Evolutionary conservation across 2,113 vertebrate species (phyloP).

Genomic region (Cercocebus atys): DNA sequence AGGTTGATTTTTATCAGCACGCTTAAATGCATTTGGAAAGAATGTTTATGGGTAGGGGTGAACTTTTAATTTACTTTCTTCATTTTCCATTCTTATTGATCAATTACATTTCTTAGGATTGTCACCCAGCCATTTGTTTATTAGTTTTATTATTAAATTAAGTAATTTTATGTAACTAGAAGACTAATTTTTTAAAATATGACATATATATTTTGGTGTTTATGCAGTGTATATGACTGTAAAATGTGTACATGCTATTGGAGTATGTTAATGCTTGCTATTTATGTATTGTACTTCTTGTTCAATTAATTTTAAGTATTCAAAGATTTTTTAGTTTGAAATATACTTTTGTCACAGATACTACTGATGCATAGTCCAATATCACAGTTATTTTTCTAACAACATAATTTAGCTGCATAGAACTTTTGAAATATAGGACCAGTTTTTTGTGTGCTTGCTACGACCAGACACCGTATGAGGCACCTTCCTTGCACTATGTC

Average conservation of each 20-base stretch:
- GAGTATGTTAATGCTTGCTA: neutral
- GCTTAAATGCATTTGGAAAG: slow-evolving; percentile 78
- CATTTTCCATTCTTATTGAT: slow-evolving; percentile 36
- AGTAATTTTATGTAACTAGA: neutral
- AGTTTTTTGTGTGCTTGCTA: neutral
- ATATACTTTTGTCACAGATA: neutral
- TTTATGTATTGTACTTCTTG: neutral
- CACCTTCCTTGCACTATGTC: neutral
- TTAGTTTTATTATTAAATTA: slow-evolving; percentile 13
- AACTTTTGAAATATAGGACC: neutral
- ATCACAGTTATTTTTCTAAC: neutral
- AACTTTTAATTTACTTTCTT: slow-evolving; percentile 63
- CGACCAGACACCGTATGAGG: neutral
- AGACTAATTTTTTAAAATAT: neutral
- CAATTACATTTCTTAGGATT: slow-evolving; percentile 56
- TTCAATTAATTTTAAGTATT: neutral
- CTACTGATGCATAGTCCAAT: neutral
- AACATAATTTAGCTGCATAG: neutral
- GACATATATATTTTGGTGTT: neutral
- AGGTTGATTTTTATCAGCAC: slow-evolving; percentile 83
- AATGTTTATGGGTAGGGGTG: slow-evolving; percentile 48
- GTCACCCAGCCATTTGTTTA: neutral
- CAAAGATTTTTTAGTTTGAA: neutral
- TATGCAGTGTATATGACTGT: neutral
- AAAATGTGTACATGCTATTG: neutral